Conservation (phyloP, 2,888 invertebrate species). For the Adineta ricciae region DNA sequence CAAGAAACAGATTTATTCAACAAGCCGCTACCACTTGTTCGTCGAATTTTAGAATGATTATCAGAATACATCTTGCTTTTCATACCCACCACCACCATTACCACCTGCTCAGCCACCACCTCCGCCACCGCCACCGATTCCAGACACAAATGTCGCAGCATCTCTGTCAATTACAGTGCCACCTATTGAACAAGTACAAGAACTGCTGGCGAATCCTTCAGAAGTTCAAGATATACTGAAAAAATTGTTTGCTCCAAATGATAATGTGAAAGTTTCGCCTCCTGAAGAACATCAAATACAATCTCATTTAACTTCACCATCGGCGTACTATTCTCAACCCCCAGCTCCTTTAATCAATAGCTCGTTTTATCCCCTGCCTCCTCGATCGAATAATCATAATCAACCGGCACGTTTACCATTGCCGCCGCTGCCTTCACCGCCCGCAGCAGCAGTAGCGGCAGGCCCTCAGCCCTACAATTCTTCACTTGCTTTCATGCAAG, state of each 20-base stretch:
- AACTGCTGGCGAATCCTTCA: neutral
- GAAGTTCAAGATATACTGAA: neutral
- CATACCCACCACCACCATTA: neutral
- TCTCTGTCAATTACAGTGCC: neutral
- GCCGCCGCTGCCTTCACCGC: neutral
- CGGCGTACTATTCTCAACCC: neutral
- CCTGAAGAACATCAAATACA: conserved; percentile 2
- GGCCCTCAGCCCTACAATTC: neutral
- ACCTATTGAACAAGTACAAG: neutral
- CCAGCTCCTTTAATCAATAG: neutral
- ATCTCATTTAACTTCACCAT: neutral
- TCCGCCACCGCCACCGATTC: neutral
- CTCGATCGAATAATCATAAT: neutral
- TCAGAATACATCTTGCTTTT: neutral
- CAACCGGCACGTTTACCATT: neutral
- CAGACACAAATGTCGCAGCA: neutral
- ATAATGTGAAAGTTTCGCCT: neutral
- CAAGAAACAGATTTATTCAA: neutral
- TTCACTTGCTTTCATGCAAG: conserved; percentile 10
- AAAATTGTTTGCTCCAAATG: neutral
- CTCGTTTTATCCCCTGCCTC: neutral
- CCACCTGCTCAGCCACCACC: neutral
- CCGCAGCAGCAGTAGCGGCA: neutral
- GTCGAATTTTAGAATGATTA: neutral
- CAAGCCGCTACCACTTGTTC: too few relatives aligned